A percentile compares a stretch with the other conserved stretches of the same genome.
Evolutionary conservation across 2,113 vertebrate species (phyloP).

Genomic region (Ptilonorhynchus violaceus): DNA sequence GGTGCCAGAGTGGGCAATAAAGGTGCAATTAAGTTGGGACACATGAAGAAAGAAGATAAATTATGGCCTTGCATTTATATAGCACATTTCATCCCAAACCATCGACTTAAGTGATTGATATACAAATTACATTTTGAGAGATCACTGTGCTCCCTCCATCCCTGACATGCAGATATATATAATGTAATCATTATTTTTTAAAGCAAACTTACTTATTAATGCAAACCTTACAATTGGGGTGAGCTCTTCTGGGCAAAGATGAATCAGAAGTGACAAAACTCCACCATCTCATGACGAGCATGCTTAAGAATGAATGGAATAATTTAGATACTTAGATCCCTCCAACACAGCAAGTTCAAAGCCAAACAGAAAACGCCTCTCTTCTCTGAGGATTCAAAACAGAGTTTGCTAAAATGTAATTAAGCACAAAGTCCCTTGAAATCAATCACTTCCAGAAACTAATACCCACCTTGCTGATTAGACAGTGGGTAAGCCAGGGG

Average conservation of each 20-base stretch:
- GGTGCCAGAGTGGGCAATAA: neutral
- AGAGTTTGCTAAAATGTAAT: constrained; percentile 71
- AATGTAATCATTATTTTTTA: constrained; percentile 53
- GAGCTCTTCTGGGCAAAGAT: constrained; percentile 46
- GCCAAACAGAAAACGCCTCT: constrained; percentile 44
- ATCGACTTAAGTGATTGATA: constrained; percentile 14
- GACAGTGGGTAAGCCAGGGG: constrained; percentile 53
- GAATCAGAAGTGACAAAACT: constrained; percentile 56
- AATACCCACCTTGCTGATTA: constrained; percentile 72
- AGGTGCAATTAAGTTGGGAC: neutral
- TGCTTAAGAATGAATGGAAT: constrained; percentile 42
- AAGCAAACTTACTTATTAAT: constrained; percentile 59
- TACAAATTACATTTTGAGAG: constrained; percentile 47
- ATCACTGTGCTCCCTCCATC: neutral
- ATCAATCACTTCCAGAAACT: constrained; percentile 73
- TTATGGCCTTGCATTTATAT: constrained; percentile 30
- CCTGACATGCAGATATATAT: constrained; percentile 7
- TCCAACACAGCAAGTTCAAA: constrained; percentile 54
- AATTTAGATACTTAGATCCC: constrained; percentile 47
- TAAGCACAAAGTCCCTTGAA: constrained; percentile 73
- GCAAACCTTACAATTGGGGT: constrained; percentile 44
- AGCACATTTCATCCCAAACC: constrained; percentile 30
- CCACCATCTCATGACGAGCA: neutral
- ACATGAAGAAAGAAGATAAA: constrained; percentile 7
- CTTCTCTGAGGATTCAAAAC: constrained; percentile 64